Base-by-base conservation (phyloP, 2,888 invertebrate genomes). In the Quadriops clusia region DNA sequence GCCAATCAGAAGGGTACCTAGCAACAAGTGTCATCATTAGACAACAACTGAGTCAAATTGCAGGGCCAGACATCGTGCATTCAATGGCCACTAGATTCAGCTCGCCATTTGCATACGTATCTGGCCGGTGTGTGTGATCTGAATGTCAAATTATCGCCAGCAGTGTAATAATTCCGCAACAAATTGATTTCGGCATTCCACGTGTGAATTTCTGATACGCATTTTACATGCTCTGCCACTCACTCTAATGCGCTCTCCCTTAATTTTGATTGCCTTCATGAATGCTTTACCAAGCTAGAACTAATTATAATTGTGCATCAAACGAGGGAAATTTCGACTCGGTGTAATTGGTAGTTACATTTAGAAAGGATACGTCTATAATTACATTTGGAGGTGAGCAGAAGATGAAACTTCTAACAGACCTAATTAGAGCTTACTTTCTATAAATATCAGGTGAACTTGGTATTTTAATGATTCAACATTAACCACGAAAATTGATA, bases 11-110 rank as follows among this genome's bases (percentile, higher is more conserved):
- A 32, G 36, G 23, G 23, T 31, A 17, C 35, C 35, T 39, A 39
- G 48, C 48, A 48, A 48, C 48, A 48, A 48, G 48, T 48, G 48
- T 42, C 44, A 43, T 45, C 43, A 48, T 48, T 46, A 48, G 44
- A 44, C 35, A 43, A 47, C 47, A 46, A 47, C 43, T 36, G 44
- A 41, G 40, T 37, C 39, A 46, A 46, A 48, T 46, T 48, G 46
- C 44, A 34, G 34, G 21, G 31, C 30, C 26, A 22, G 28, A 9
- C 33, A 22, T 10, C 14, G 29, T 22, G 22, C 23, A 30, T 22
- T 22, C 14, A 14, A 14, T 23, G 29, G 18, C 4, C 11, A 20
- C 29, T 14, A 9, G 21, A 30, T 13, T 30, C 30, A 23, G 10
- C 10, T 26, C 26, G 31, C 38, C 40, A 46, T 44, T 43, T 44